phyloP scores from a whole-genome alignment of 2,797 vertebrate genomes.

The Eulemur mongoz region DNA sequence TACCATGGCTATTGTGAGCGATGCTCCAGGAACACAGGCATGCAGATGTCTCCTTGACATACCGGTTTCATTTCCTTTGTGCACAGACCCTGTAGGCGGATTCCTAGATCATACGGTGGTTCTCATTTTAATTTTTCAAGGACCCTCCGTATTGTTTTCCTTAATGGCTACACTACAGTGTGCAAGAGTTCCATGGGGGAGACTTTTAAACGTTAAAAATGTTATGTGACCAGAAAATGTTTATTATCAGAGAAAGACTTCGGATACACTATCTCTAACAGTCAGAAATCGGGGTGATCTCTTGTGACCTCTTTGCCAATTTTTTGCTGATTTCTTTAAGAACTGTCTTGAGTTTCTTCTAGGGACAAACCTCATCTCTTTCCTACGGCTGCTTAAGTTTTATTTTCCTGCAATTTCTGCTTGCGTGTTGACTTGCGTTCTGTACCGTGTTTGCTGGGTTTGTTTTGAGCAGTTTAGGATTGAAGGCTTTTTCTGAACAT shows the following conservation, averaged over 20 bases:
- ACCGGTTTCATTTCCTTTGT: background rate
- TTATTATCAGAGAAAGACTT: background rate
- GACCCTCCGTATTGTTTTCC: background rate
- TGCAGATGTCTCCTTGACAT: background rate
- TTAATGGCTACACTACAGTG: fast-evolving
- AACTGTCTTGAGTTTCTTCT: background rate
- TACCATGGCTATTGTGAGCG: too few species aligned
- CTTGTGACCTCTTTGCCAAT: background rate
- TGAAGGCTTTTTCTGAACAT: background rate
- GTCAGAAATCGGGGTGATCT: background rate
- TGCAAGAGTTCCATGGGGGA: fast-evolving
- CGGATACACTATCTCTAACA: background rate
- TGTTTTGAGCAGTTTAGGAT: too few species aligned
- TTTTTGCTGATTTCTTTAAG: background rate
- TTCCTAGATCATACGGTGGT: too few species aligned
- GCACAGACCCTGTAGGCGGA: fast-evolving
- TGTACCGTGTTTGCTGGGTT: too few species aligned
- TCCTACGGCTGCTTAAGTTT: too few species aligned
- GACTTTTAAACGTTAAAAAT: too few species aligned
- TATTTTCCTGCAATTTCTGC: background rate
- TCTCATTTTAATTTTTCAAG: too few species aligned
- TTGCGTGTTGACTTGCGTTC: too few species aligned
- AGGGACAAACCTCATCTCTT: background rate
- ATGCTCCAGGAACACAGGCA: too few species aligned
- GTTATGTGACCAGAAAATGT: background rate